phyloP scores from a whole-genome alignment of 23 tunicate genomes.

The Phallusia fumigata region DNA sequence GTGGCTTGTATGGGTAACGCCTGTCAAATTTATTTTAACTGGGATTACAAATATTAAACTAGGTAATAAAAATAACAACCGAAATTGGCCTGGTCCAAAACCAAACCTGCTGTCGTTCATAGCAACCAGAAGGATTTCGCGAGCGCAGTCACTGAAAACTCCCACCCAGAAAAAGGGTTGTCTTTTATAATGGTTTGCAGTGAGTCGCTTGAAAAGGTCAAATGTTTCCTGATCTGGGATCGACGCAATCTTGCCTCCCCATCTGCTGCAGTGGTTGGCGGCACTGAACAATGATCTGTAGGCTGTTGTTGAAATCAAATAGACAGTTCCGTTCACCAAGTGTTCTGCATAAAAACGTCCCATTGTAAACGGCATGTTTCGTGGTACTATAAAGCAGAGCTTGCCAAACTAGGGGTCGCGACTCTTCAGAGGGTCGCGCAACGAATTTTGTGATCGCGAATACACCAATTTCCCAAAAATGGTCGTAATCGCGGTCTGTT shows the following conservation, averaged over 20 bases:
- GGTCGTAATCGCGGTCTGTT: too few species aligned
- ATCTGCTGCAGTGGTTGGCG: not conserved
- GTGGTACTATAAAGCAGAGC: too few species aligned
- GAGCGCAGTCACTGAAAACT: not conserved
- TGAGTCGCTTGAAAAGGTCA: not conserved
- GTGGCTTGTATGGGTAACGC: too few species aligned
- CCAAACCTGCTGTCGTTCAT: constrained; percentile 2
- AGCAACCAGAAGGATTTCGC: not conserved
- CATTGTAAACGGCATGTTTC: too few species aligned
- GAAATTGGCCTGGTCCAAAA: too few species aligned
- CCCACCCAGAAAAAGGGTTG: not conserved
- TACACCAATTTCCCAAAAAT: too few species aligned
- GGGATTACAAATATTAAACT: too few species aligned
- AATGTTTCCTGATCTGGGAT: not conserved
- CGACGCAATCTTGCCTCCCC: not conserved
- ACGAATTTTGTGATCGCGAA: too few species aligned
- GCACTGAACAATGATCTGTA: not conserved
- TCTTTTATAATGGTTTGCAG: not conserved
- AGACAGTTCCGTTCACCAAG: not conserved
- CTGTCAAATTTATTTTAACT: too few species aligned
- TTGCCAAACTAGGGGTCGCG: too few species aligned
- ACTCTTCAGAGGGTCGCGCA: too few species aligned
- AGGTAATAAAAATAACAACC: too few species aligned
- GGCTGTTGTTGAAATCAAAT: not conserved
- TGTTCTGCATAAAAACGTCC: not conserved